A percentile compares a stretch with the other conserved stretches of the same genome.
phyloP scores from a whole-genome alignment of 2,113 vertebrate genomes.

The Chionis minor region DNA sequence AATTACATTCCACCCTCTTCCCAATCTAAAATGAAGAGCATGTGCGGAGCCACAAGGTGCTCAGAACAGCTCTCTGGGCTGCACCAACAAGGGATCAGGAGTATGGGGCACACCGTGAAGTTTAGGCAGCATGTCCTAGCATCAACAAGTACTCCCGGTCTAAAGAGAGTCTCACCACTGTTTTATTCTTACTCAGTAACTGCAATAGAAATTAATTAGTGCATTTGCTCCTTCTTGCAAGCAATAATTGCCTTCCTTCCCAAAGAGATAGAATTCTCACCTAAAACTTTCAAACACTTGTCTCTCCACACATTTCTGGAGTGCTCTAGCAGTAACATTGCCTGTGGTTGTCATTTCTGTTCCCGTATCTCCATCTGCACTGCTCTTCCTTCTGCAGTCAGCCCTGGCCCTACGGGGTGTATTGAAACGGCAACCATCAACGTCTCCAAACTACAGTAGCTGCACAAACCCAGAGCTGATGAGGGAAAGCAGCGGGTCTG shows the following conservation, averaged over 20 bases:
- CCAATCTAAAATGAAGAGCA: neutral
- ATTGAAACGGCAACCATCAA: neutral
- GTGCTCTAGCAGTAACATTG: neutral
- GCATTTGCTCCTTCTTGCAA: neutral
- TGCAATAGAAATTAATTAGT: neutral
- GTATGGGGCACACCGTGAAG: neutral
- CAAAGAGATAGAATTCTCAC: neutral
- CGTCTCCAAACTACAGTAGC: neutral
- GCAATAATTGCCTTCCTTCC: neutral
- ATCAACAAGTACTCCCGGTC: neutral
- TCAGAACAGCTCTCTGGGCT: neutral
- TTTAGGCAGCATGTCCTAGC: neutral
- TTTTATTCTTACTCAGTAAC: neutral
- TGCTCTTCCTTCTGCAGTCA: neutral
- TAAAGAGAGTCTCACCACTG: neutral
- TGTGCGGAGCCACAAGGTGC: too few species aligned
- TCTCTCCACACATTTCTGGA: neutral
- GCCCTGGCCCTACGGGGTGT: rapidly evolving
- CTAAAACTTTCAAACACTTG: neutral
- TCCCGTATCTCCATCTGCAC: neutral
- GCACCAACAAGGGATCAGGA: neutral
- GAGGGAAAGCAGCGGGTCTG: neutral
- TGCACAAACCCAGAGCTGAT: neutral
- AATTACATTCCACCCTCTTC: neutral
- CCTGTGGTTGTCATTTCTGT: neutral